A percentile compares a stretch with the other conserved stretches of the same genome.
Evolutionary conservation across 2,113 vertebrate species (phyloP).

Genomic region (Cathartes aura): DNA sequence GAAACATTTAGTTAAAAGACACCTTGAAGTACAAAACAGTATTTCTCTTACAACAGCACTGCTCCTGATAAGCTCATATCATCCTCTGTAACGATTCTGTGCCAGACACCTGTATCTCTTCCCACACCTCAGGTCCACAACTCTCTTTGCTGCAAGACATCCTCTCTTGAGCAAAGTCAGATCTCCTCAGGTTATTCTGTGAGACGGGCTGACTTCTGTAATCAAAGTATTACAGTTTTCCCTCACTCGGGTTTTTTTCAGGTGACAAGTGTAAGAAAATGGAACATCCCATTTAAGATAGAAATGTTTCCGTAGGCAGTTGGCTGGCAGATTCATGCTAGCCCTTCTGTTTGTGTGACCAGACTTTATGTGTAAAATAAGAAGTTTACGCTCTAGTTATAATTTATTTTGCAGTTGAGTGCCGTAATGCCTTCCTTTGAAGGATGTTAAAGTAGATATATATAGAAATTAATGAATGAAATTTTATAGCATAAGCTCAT

Average conservation of each 20-base stretch:
- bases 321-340: background rate
- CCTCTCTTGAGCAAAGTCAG: background rate
- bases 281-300: background rate
- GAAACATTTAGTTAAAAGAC: background rate
- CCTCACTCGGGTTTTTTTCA: background rate
- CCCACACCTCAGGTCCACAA: background rate
- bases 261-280: background rate
- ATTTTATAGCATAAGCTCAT: background rate
- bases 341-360: background rate
- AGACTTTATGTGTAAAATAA: background rate
- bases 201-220: background rate
- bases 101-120: background rate
- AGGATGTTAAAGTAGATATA: background rate
- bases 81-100: background rate
- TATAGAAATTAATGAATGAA: slow-evolving; percentile 14
- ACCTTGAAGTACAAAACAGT: background rate
- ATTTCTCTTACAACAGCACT: background rate
- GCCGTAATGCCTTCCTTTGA: background rate
- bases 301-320: background rate
- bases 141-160: background rate
- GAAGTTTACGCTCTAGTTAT: background rate
- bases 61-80: background rate
- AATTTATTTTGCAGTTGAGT: background rate
- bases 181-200: background rate
- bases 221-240: background rate